These are phyloP conservation scores for Netelia inedita DNA, from an alignment of 2,888 invertebrate species.

Conservation along the genomic window DNA sequence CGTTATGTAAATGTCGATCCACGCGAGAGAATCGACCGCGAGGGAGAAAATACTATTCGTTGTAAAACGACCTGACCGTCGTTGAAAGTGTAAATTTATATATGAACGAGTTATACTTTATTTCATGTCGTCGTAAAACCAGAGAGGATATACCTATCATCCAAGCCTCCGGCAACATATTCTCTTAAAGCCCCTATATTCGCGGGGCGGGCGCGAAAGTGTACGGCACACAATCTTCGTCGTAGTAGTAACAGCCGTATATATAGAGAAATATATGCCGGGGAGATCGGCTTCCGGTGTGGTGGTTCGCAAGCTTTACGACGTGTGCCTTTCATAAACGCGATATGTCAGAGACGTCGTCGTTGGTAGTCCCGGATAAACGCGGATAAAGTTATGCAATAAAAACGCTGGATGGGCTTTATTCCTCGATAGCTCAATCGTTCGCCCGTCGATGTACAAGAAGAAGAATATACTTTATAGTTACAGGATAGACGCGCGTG, in stretches of 20 bases:
- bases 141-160: conserved; percentile 57
- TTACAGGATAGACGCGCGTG: conserved; percentile 16
- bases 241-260: not conserved
- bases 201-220: conserved; percentile 40
- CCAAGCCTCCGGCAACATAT: conserved; percentile 50
- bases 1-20: not conserved
- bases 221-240: not conserved
- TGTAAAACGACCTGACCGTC: conserved; percentile 45
- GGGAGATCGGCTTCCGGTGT: conserved; percentile 70
- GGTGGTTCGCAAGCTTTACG: conserved; percentile 69
- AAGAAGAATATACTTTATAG: conserved; percentile 35
- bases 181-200: conserved; percentile 57
- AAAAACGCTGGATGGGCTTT: conserved; percentile 62
- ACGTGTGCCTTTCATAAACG: conserved; percentile 75
- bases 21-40: not conserved
- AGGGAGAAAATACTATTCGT: not conserved
- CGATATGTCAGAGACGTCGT: conserved; percentile 71
- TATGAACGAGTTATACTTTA: conserved; percentile 68
- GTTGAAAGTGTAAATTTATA: conserved; percentile 54
- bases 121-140: conserved; percentile 73
- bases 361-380: conserved; percentile 49
- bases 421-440: conserved; percentile 40
- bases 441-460: conserved; percentile 51
- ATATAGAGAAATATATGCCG: conserved; percentile 3
- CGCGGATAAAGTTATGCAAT: conserved; percentile 66